Evolutionary conservation across 2,888 invertebrate species (phyloP).

Genomic region (Hololepta plana): DNA sequence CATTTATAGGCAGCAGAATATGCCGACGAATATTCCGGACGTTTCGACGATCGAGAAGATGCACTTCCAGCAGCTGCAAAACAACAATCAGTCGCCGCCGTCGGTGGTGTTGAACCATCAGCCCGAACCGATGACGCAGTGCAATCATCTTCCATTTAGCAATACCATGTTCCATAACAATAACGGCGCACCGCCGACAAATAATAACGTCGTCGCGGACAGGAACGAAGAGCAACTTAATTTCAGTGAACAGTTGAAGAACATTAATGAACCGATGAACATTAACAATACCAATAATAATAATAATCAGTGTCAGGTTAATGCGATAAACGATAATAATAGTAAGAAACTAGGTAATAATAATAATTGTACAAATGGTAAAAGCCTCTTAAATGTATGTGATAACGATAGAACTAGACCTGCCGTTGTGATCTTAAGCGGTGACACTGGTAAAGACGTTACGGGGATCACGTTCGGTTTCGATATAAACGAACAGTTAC

Average conservation of each 20-base stretch:
- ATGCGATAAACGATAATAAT: not conserved
- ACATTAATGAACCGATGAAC: too few species aligned
- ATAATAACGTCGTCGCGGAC: not conserved
- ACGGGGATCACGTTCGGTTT: constrained; percentile 65
- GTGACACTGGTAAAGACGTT: constrained; percentile 36
- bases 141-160: not conserved
- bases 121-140: constrained; percentile 1
- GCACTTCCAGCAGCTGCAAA: constrained; percentile 26
- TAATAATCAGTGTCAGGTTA: not conserved
- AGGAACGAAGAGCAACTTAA: too few species aligned
- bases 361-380: not conserved
- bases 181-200: not conserved
- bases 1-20: constrained; percentile 11
- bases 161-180: constrained; percentile 1
- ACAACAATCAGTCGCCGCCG: constrained; percentile 7
- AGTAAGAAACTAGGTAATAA: not conserved
- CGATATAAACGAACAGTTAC: constrained; percentile 55
- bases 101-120: not conserved
- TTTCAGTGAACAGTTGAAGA: too few species aligned
- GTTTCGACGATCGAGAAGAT: constrained; percentile 33
- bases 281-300: constrained; percentile 1
- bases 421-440: constrained; percentile 15
- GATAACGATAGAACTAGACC: too few species aligned
- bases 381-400: too few species aligned
- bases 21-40: constrained; percentile 25